Percentiles rank a stretch among this genome's conserved stretches.
Conservation (phyloP, 2,888 invertebrate genomes). For the Mythimna loreyi region DNA sequence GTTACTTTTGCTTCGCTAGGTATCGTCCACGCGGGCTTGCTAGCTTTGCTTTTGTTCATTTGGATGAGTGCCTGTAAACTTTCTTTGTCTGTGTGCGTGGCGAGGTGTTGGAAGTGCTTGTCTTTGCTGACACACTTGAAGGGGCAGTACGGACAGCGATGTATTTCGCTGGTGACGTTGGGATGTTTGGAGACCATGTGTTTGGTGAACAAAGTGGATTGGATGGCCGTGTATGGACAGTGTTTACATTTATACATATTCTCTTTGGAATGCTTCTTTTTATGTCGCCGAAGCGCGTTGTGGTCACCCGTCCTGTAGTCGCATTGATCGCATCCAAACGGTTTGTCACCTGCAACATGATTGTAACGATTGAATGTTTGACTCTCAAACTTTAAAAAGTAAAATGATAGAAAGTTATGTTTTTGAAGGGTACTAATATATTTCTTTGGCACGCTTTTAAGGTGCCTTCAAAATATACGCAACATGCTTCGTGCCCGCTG, state of each 20-base stretch:
- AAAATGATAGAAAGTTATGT: neutral
- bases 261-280: constrained; percentile 94
- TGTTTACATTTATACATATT: constrained; percentile 95
- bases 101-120: constrained; percentile 90
- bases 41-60: constrained; percentile 77
- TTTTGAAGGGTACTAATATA: neutral
- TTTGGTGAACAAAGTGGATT: constrained; percentile 94
- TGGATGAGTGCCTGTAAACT: constrained; percentile 81
- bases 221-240: constrained; percentile 95
- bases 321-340: constrained; percentile 94
- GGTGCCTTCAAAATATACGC: too few relatives aligned
- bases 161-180: constrained; percentile 92
- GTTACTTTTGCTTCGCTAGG: constrained; percentile 78
- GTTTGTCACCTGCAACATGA: constrained; percentile 92
- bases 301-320: constrained; percentile 94
- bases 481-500: too few relatives aligned
- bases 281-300: constrained; percentile 95
- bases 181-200: constrained; percentile 96
- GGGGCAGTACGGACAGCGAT: constrained; percentile 91
- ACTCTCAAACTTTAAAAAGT: neutral
- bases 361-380: neutral
- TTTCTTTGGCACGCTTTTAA: neutral
- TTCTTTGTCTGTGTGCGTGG: constrained; percentile 88
- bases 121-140: constrained; percentile 92
- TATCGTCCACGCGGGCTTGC: constrained; percentile 85